phyloP scores from a whole-genome alignment of 2,888 invertebrate genomes.

The Coremacera marginata region DNA sequence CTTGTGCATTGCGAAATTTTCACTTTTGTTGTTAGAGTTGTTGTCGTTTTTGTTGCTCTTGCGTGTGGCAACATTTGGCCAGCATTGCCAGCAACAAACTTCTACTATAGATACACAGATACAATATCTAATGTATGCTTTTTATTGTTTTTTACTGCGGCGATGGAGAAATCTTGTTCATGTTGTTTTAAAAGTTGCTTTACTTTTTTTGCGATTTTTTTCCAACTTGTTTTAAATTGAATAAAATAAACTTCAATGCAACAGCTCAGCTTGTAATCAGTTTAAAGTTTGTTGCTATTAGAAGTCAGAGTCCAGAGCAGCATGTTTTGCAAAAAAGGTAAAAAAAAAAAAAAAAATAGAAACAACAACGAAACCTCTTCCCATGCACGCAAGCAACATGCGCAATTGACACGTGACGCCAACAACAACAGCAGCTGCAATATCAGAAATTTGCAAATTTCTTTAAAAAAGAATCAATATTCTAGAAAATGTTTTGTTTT shows the following conservation, averaged over 20 bases:
- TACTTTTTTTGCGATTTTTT: not conserved
- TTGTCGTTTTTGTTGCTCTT: not conserved
- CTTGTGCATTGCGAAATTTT: conserved; percentile 23
- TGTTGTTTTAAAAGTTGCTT: conserved; percentile 11
- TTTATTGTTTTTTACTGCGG: not conserved
- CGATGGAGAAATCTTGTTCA: conserved; percentile 13
- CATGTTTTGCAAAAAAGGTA: not conserved
- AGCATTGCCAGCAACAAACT: conserved; percentile 21
- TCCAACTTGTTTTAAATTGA: not conserved
- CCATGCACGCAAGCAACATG: conserved; percentile 8
- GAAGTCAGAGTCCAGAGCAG: conserved; percentile 14
- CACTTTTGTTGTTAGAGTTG: not conserved
- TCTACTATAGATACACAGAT: conserved; percentile 8
- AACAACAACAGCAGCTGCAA: not conserved
- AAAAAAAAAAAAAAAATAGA: not conserved
- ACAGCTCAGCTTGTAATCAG: not conserved
- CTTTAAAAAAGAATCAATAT: not conserved
- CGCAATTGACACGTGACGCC: conserved; percentile 22
- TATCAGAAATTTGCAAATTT: not conserved
- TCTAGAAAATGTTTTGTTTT: not conserved
- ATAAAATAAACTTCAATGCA: not conserved
- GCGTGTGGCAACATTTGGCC: conserved; percentile 13
- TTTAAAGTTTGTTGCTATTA: not conserved
- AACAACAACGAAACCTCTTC: too few species aligned
- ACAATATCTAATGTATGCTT: not conserved